Evolutionary conservation across 2,888 invertebrate species (phyloP).

Genomic region (Petrolisthes manimaculis): DNA sequence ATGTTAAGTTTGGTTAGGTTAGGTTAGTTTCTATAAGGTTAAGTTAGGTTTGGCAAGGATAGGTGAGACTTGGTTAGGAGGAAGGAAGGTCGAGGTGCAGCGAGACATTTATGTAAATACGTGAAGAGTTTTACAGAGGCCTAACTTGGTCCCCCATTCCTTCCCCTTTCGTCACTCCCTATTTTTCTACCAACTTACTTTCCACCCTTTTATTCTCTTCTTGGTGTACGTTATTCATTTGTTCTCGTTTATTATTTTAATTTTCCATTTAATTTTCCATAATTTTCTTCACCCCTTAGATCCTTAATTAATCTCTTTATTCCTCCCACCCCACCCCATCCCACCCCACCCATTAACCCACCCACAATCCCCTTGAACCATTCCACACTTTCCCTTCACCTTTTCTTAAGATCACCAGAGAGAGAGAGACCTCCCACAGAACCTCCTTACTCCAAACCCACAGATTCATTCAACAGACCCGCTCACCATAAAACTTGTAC

Average conservation of each 20-base stretch:
- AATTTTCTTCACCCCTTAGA: neutral
- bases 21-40: too few relatives aligned
- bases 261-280: neutral
- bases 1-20: too few relatives aligned
- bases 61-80: too few relatives aligned
- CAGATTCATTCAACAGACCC: too few relatives aligned
- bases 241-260: too few relatives aligned
- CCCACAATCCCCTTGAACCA: conserved; percentile 23
- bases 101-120: too few relatives aligned
- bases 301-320: neutral
- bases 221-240: neutral
- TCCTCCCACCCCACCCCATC: neutral
- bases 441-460: neutral
- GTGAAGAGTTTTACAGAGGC: too few relatives aligned
- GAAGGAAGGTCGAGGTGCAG: too few relatives aligned
- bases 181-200: neutral
- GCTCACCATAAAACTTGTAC: too few relatives aligned
- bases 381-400: neutral
- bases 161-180: neutral
- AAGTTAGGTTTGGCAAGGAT: too few relatives aligned
- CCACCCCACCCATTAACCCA: conserved; percentile 14
- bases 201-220: neutral
- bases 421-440: neutral
- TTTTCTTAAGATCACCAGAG: too few relatives aligned
- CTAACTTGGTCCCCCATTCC: too few relatives aligned